A percentile compares a stretch with the other conserved stretches of the same genome.
These are phyloP conservation scores for Hofmannophila pseudospretella DNA, from an alignment of 2,888 invertebrate species.

Conservation along the genomic window DNA sequence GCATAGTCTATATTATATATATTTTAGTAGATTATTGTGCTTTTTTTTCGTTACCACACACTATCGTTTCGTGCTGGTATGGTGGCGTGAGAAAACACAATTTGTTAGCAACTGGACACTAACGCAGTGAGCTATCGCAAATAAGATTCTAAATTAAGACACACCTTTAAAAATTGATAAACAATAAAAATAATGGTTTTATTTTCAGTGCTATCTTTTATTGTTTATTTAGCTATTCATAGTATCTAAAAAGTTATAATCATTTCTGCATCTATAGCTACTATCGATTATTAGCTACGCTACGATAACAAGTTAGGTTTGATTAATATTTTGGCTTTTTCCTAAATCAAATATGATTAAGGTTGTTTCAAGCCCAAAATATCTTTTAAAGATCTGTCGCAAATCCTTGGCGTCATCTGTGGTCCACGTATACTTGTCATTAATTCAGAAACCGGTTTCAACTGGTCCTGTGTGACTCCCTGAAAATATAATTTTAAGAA, in stretches of 20 bases:
- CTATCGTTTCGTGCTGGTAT: constrained; percentile 32
- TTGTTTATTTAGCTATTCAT: too few species aligned
- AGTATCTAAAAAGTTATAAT: too few species aligned
- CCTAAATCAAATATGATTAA: constrained; percentile 8
- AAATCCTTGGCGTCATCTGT: constrained; percentile 45
- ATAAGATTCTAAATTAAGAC: constrained; percentile 48
- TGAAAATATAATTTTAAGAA: too few species aligned
- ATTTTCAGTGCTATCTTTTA: too few species aligned
- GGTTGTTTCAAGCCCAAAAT: constrained; percentile 11
- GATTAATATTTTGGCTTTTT: too few species aligned
- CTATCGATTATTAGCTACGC: too few species aligned
- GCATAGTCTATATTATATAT: constrained; percentile 15
- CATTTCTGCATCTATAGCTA: too few species aligned
- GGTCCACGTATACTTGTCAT: constrained; percentile 45
- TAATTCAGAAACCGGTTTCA: constrained; percentile 42
- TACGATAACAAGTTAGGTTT: too few species aligned
- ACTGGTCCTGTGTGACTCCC: constrained; percentile 46
- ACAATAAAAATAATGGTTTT: not conserved
- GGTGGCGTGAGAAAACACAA: constrained; percentile 53
- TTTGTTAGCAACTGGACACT: constrained; percentile 52
- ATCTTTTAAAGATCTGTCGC: constrained; percentile 38
- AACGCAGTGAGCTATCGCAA: constrained; percentile 29
- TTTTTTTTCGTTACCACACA: constrained; percentile 37
- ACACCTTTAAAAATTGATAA: constrained; percentile 43
- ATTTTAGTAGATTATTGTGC: constrained; percentile 29